phyloP scores from a whole-genome alignment of 2,113 vertebrate species.

The Pogona vitticeps region DNA sequence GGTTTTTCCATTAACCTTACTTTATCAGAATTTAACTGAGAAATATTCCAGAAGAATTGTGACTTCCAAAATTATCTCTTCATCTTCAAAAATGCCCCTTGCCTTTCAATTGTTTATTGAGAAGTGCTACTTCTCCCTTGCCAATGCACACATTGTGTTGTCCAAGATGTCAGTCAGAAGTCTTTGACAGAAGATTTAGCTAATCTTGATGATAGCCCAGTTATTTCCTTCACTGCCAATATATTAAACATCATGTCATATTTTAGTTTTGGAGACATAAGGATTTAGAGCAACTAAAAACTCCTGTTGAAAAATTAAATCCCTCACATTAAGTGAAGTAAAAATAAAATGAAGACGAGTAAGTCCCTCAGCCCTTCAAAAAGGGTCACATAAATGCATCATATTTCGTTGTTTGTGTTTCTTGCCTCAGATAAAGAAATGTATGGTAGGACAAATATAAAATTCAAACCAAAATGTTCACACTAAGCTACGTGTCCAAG shows the following conservation, averaged over 20 bases:
- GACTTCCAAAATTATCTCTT: slow-evolving; percentile 5
- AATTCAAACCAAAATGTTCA: not conserved
- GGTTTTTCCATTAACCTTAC: not conserved
- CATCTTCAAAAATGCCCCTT: not conserved
- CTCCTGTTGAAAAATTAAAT: not conserved
- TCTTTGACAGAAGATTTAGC: not conserved
- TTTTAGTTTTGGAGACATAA: slow-evolving; percentile 20
- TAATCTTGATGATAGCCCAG: not conserved
- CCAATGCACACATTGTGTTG: not conserved
- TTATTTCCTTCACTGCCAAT: slow-evolving; percentile 5
- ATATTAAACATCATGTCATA: slow-evolving; percentile 9
- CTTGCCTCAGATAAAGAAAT: not conserved
- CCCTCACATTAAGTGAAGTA: not conserved
- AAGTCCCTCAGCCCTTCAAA: not conserved
- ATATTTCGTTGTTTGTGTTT: not conserved
- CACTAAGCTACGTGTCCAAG: not conserved
- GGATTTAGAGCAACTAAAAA: slow-evolving; percentile 21
- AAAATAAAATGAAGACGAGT: not conserved
- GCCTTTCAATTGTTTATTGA: slow-evolving; percentile 15
- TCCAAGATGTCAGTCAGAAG: slow-evolving; percentile 25
- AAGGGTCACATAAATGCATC: not conserved
- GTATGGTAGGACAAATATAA: not conserved
- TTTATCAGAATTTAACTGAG: not conserved
- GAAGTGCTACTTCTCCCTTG: not conserved
- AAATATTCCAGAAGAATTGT: not conserved